These are phyloP conservation scores for Diadophis punctatus DNA, from an alignment of 2,113 vertebrate species.

Conservation along the genomic window DNA sequence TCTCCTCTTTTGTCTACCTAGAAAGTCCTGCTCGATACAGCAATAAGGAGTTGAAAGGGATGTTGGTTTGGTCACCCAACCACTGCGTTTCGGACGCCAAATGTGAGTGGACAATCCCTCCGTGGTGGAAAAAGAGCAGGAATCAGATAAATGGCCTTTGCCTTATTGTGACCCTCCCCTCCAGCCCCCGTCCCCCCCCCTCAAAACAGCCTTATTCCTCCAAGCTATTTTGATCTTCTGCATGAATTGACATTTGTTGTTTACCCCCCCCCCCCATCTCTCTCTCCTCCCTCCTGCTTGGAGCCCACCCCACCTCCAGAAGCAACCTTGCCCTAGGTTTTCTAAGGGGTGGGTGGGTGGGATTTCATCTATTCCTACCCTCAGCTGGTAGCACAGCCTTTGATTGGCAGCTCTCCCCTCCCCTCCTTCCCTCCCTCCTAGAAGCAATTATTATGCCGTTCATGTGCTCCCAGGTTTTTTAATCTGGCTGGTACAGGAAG, in stretches of 20 bases:
- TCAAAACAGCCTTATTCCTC: background rate
- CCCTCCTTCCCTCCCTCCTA: background rate
- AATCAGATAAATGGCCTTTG: too few species aligned
- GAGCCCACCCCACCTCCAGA: background rate
- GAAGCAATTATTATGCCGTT: background rate
- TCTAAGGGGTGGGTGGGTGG: background rate
- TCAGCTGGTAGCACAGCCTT: background rate
- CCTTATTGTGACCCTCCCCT: background rate
- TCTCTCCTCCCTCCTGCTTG: background rate
- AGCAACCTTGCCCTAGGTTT: background rate
- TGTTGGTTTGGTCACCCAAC: slow-evolving; percentile 90
- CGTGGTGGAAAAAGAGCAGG: too few species aligned
- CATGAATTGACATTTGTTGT: background rate
- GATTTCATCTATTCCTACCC: background rate
- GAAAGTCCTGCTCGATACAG: slow-evolving; percentile 74
- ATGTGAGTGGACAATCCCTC: slow-evolving; percentile 71
- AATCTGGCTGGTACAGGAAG: background rate
- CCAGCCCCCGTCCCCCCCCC: background rate
- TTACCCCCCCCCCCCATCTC: too few species aligned
- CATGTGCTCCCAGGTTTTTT: background rate
- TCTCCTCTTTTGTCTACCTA: slow-evolving; percentile 37
- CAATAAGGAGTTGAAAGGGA: slow-evolving; percentile 85
- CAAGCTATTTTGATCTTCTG: background rate
- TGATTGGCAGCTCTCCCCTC: background rate
- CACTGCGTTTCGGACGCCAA: slow-evolving; percentile 84